Evolutionary conservation across 2,797 vertebrate species (phyloP).

Genomic region (Anisognathus igniventris): DNA sequence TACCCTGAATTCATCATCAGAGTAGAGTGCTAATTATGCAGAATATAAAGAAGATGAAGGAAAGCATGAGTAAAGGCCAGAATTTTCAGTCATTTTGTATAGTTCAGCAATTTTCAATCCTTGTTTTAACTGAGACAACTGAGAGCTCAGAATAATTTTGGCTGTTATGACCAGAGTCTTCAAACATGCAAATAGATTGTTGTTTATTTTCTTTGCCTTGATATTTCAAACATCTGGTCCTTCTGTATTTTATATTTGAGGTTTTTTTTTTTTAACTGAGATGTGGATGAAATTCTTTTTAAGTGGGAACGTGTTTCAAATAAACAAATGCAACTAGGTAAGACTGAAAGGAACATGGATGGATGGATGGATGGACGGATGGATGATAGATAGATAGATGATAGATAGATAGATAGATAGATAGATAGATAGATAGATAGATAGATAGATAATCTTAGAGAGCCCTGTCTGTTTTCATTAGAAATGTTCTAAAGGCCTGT

Average conservation of each 20-base stretch:
- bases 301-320: neutral
- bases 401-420: neutral
- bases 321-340: neutral
- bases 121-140: neutral
- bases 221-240: neutral
- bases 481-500: neutral
- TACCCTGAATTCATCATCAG: neutral
- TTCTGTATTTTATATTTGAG: neutral
- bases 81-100: neutral
- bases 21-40: neutral
- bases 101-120: neutral
- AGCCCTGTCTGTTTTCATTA: fast-evolving
- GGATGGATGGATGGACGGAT: neutral
- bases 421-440: neutral
- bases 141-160: neutral
- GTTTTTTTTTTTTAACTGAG: neutral
- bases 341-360: neutral
- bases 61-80: neutral
- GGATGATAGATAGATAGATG: neutral
- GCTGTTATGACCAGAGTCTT: neutral
- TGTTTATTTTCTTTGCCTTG: neutral
- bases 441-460: neutral
- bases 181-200: neutral
- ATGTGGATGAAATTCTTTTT: neutral
- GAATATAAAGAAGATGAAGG: neutral